Base-by-base conservation (phyloP, 2,888 invertebrate species). In the Troglohyphantes excavatus region DNA sequence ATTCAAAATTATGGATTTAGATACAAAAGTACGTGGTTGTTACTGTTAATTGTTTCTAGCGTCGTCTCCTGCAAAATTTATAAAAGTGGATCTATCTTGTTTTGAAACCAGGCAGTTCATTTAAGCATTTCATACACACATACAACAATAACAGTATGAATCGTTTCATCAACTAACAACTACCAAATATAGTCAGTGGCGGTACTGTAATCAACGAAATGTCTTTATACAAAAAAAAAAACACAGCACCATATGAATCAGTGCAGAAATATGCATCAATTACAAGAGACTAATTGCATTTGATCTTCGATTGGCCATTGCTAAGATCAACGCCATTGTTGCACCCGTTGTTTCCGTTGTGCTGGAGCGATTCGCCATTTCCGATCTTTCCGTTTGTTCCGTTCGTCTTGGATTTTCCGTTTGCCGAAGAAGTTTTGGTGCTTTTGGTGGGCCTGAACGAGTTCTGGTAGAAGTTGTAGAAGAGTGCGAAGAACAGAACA, bases 381-480 rank as follows among this genome's bases (percentile, higher is more conserved):
- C 21, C 61, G 2, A 19, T 19, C 11, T 59, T n/a, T 21, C 27
- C 53, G 27, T 67, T 78, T n/a, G 61, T 67, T 29, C 9, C 70
- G 9, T 33, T 46, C 23, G 63, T 81, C 19, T 59, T 70, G 0
- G 29, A 23, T n/a, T 29, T 33, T 9, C 61, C 75, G 26, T 61
- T 68, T 3, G 21, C 27, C 27, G 26, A 43, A 17, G 17, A 23
- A 27, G 17, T 43, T 39, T 78, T 21, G 9, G 29, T 0, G n/a
- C n/a, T n/a, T 29, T 89, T 89, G 17, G 67, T 43, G 11, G 78
- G 53, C 29, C 68, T 61, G 73, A 84, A 90, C 0, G 90, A 70
- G 3, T 27, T 53, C 46, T 67, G 59, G 75, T 90, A 90, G 46
- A 85, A 90, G 39, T 90, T 90, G 59, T 85, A 90, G 68, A 90